phyloP scores from a whole-genome alignment of 2,113 vertebrate genomes.

The Gnathonemus longibarbis region DNA sequence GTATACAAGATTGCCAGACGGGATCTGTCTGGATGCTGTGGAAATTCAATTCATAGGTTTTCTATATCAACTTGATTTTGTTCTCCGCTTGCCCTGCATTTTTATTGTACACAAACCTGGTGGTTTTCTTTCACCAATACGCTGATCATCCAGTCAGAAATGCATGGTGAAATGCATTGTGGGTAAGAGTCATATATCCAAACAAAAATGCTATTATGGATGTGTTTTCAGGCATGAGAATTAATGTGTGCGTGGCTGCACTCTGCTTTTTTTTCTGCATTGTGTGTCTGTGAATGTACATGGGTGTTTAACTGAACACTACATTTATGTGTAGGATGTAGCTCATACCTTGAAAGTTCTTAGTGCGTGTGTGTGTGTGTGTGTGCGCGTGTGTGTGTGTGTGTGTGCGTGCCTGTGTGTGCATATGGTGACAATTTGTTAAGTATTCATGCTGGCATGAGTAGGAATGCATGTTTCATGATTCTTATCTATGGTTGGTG shows the following conservation, averaged over 20 bases:
- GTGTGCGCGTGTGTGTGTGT: neutral
- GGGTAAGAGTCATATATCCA: neutral
- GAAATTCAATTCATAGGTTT: slow-evolving; percentile 35
- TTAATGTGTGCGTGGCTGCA: neutral
- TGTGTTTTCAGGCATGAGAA: neutral
- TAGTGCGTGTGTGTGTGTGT: neutral
- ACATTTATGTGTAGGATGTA: neutral
- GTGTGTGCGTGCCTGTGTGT: neutral
- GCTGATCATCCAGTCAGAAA: neutral
- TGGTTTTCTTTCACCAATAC: neutral
- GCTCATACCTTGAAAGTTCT: slow-evolving; percentile 17
- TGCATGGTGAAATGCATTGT: neutral
- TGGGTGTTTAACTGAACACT: neutral
- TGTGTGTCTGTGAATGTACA: neutral
- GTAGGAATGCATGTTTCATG: neutral
- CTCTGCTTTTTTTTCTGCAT: neutral
- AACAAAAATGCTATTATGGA: neutral
- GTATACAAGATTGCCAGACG: slow-evolving; percentile 30
- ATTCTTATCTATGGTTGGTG: neutral
- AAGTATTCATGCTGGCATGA: neutral
- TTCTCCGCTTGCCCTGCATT: slow-evolving; percentile 14
- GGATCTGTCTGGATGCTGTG: slow-evolving; percentile 28
- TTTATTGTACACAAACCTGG: slow-evolving; percentile 14
- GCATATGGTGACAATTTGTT: neutral
- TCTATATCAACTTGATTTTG: slow-evolving; percentile 31